Percentiles rank a stretch among this genome's conserved stretches.
Conservation (phyloP, 1,140 invertebrate genomes). For the Carposina sasakii region DNA sequence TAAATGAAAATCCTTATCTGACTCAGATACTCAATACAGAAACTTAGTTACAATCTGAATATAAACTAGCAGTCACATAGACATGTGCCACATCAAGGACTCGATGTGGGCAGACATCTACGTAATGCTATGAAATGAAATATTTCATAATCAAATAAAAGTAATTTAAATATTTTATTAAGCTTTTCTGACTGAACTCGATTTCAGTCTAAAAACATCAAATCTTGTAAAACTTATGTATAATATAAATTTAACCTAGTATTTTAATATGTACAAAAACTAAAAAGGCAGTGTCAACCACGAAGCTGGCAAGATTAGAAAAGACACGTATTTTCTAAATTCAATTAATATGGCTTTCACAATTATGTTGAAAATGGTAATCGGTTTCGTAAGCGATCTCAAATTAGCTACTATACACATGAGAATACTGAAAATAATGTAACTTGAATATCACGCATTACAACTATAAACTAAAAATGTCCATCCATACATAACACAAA, state of each 20-base stretch:
- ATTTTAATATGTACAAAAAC: constrained; percentile 58
- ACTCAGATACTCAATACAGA: background rate
- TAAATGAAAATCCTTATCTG: too few species aligned
- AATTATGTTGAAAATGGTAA: constrained; percentile 35
- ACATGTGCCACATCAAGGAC: constrained; percentile 61
- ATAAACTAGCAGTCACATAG: constrained; percentile 40
- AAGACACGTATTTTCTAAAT: constrained; percentile 55
- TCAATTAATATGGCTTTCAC: constrained; percentile 67
- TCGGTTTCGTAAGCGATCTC: constrained; percentile 9
- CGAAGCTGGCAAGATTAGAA: constrained; percentile 67
- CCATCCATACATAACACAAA: constrained; percentile 4
- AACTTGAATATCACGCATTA: constrained; percentile 17
- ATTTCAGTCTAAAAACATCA: background rate
- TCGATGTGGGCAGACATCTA: constrained; percentile 64
- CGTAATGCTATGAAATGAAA: constrained; percentile 31
- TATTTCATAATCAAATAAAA: background rate
- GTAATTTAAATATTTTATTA: background rate
- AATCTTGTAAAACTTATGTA: constrained; percentile 2
- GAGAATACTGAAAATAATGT: constrained; percentile 16
- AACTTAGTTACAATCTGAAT: background rate
- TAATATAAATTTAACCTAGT: constrained; percentile 14
- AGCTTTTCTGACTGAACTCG: background rate
- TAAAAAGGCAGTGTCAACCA: constrained; percentile 66
- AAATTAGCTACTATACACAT: background rate
- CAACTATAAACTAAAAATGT: constrained; percentile 10